These are phyloP conservation scores for Actinia equina DNA, from an alignment of 64 coral and sea anemone genomes.

Conservation along the genomic window DNA sequence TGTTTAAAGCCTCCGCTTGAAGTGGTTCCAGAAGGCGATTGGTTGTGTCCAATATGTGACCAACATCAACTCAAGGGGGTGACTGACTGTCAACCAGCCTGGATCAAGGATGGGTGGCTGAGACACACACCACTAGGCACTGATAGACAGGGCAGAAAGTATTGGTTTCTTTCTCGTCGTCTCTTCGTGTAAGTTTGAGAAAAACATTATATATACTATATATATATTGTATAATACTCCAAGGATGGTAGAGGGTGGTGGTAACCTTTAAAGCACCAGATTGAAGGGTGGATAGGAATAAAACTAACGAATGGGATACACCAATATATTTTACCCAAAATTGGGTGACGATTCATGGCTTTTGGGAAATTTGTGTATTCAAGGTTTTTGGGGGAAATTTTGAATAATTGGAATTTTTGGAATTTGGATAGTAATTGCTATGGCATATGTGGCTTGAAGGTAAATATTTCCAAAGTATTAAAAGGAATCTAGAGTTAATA, in stretches of 20 bases:
- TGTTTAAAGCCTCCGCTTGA: constrained; percentile 96
- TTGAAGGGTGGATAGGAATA: background rate
- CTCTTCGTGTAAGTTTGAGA: constrained; percentile 94
- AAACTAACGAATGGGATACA: background rate
- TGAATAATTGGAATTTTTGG: background rate
- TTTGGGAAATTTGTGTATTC: background rate
- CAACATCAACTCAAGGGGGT: constrained; percentile 86
- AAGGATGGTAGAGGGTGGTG: background rate
- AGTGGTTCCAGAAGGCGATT: constrained; percentile 98
- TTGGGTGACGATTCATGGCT: background rate
- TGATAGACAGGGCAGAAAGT: constrained; percentile 93
- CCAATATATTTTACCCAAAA: background rate
- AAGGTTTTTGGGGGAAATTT: background rate
- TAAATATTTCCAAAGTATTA: too few relatives aligned
- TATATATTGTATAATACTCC: too few relatives aligned
- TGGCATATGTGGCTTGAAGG: too few relatives aligned
- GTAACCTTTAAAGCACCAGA: background rate
- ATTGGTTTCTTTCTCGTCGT: constrained; percentile 94
- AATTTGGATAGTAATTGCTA: too few relatives aligned
- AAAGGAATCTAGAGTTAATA: too few relatives aligned
- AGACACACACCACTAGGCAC: constrained; percentile 86
- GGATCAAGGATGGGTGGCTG: constrained; percentile 83
- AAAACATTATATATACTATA: background rate
- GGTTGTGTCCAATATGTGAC: constrained; percentile 96
- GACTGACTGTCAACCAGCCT: constrained; percentile 75